Evolutionary conservation across 23 tunicate species (phyloP), one percentile per base, ranked within the genome.

Genomic region (Trididemnum miniatum): DNA sequence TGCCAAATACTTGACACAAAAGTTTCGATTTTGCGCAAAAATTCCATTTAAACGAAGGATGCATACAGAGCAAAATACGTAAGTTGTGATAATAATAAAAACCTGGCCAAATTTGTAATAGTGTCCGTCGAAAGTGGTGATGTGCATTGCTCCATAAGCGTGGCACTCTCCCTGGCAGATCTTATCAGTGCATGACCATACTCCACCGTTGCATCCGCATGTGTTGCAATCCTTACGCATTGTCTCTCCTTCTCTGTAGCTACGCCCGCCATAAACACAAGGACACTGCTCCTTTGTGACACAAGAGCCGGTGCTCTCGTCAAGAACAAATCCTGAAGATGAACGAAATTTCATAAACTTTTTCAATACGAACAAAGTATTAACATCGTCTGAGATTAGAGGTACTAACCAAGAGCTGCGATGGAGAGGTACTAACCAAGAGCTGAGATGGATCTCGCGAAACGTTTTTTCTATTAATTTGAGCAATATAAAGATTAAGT

Each of bases 151-250:
- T 24, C 99, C 99, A 66, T 96, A 96, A 34, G 92, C 89, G 24
- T 90, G 94, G 72, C 99, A 96, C 59, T 88, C 94, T 15, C 97
- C 97, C 63, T 89, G 89, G 57, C 99, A 96, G 7, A 85, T 71
- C 5, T 91, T 76, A 34, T 96, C 97, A 3, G 99, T 96, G 71
- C 99, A 96, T 0, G 85, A 80, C 99, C 99, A 96, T 31, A 82
- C 57, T 0, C 99, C 99, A 0, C 90, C 92, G 22, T 38, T 64
- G 65, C 99, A 96, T 30, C 81, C 67, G 74, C 99, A 96, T 0
- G 87, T 88, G 88, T 96, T 96, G 76, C 99, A 96, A 62, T 96
- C 97, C 66, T 89, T 89, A 66, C 65, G 85, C 99, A 96, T 96
- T 34, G 65, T 71, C 85, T 96, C 99, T 15, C 99, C 99, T 71